phyloP scores from a whole-genome alignment of 2,113 vertebrate species.

The Tenebrosternarchus preto region DNA sequence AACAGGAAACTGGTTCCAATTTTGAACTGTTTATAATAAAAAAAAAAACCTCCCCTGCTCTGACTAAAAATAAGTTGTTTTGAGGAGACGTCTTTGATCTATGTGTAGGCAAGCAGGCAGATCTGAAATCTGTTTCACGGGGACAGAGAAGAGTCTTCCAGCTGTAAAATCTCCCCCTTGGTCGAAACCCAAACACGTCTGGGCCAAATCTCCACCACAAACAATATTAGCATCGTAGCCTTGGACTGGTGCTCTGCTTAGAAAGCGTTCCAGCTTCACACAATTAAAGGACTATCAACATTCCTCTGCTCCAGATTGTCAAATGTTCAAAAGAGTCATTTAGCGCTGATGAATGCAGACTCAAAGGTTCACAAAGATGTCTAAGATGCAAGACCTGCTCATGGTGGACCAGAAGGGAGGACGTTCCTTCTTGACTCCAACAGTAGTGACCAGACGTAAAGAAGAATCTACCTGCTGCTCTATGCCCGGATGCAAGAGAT shows the following conservation, averaged over 20 bases:
- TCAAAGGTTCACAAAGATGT: background rate
- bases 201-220: no score
- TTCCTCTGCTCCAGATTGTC: background rate
- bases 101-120: slow-evolving; percentile 10
- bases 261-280: background rate
- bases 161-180: slow-evolving; percentile 14
- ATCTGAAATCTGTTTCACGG: slow-evolving; percentile 24
- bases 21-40: slow-evolving; percentile 42
- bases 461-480: no score
- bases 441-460: no score
- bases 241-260: background rate
- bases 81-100: slow-evolving; percentile 28
- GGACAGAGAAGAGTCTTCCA: slow-evolving; percentile 1
- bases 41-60: slow-evolving; percentile 17
- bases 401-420: no score
- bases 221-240: slow-evolving; percentile 18
- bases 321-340: background rate
- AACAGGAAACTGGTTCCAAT: slow-evolving; percentile 28
- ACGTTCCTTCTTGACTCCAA: no score
- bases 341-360: background rate
- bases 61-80: slow-evolving; percentile 33
- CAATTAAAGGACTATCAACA: slow-evolving; percentile 3
- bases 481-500: no score
- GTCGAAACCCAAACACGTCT: background rate
- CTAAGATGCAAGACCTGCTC: no score